Base-by-base conservation (phyloP, 1,140 invertebrate species). In the Lordiphosa collinella region DNA sequence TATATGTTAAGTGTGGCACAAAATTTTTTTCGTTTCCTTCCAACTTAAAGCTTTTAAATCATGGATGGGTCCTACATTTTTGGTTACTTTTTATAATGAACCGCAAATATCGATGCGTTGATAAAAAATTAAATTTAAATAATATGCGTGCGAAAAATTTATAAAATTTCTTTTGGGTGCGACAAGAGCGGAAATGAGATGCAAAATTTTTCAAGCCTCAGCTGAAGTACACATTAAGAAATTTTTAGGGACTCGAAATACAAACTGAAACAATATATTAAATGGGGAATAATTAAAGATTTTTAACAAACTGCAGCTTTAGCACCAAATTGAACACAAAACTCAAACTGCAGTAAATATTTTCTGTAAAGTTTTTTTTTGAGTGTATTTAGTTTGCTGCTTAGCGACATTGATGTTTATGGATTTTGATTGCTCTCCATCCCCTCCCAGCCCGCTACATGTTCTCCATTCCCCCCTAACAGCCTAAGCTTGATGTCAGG, bases 341-440 rank as follows among this genome's bases (percentile, higher is more conserved):
- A n/a, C n/a, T n/a, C n/a, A n/a, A n/a, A n/a, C 18, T 18, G 18
- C 18, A 18, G 18, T 18, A n/a, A n/a, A n/a, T n/a, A n/a, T 18
- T 18, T 3, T 18, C 0, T 36, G 2, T 0, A 1, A 29, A 13
- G n/a, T 36, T 48, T 49, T 40, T 36, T 14, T 18, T 7, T 2
- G 40, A 51, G 63, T 67, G 63, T 40, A 71, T 58, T 71, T 71
- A 66, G 53, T 84, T 71, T 52, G 54, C 60, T 68, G 76, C 71
- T 82, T 62, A 66, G 75, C 70, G 70, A 80, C 71, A 69, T 76
- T 82, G 76, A 84, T 84, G 78, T 75, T 82, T 84, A 82, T 82
- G 71, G 71, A 84, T 78, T 84, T 72, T 76, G 78, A 84, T 82
- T 82, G 78, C 66, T 54, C 32, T 12, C 44, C 10, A 14, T 13